phyloP scores from a whole-genome alignment of 2,797 vertebrate species.

The Limnodromus scolopaceus region DNA sequence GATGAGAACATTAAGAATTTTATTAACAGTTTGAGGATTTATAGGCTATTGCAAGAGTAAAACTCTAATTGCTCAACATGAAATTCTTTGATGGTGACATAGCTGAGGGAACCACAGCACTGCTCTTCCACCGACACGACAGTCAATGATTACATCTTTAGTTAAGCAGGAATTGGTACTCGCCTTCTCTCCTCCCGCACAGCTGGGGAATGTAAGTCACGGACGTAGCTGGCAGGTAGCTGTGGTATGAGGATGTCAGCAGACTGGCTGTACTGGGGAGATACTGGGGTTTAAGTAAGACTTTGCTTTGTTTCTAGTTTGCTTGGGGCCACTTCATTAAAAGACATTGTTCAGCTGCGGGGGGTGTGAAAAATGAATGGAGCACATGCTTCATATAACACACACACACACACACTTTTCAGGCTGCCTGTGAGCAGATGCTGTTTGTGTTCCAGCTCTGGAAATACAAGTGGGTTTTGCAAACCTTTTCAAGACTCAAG shows the following conservation, averaged over 20 bases:
- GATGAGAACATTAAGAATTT: constrained; percentile 37
- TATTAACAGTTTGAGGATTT: constrained; percentile 57
- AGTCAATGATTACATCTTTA: constrained; percentile 5
- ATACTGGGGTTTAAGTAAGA: background rate
- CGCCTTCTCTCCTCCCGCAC: background rate
- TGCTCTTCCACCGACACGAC: background rate
- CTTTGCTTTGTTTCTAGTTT: background rate
- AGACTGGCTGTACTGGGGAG: background rate
- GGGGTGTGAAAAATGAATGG: background rate
- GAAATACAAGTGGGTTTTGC: background rate
- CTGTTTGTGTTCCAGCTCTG: background rate
- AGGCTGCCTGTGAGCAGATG: background rate
- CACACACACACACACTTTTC: background rate
- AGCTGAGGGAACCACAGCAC: background rate
- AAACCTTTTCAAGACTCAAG: background rate
- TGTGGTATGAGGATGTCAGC: background rate
- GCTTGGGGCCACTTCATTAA: background rate
- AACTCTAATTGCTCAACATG: constrained; percentile 37
- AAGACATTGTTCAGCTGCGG: background rate
- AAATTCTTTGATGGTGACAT: constrained; percentile 30
- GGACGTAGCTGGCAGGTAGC: background rate
- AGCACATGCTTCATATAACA: background rate
- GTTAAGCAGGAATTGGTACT: background rate
- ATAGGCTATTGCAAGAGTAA: background rate
- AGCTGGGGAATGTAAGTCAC: background rate